These are phyloP conservation scores for Oreamnos americanus DNA, from an alignment of 2,113 vertebrate genomes.

Conservation along the genomic window DNA sequence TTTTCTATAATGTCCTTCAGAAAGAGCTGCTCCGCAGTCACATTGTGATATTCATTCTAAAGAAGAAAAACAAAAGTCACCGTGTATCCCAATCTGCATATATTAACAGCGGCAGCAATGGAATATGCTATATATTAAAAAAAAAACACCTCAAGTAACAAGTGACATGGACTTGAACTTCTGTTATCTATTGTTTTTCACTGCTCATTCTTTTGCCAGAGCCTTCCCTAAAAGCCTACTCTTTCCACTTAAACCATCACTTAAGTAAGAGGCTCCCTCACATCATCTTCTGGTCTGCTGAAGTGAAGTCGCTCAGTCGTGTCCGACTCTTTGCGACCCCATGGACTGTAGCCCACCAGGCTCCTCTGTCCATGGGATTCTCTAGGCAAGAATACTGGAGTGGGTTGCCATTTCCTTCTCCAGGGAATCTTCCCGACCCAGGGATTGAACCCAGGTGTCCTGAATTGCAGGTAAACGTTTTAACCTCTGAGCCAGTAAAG, in stretches of 20 bases:
- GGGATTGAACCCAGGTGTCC: too few species aligned
- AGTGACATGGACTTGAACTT: neutral
- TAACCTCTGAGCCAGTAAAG: too few species aligned
- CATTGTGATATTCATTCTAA: constrained; percentile 85
- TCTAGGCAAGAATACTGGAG: too few species aligned
- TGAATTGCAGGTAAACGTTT: too few species aligned
- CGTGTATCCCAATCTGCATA: neutral
- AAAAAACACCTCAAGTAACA: neutral
- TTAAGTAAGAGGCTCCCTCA: neutral
- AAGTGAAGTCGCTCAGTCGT: neutral
- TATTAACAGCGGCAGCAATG: neutral
- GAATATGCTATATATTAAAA: neutral
- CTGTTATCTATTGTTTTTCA: neutral
- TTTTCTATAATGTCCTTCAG: constrained; percentile 84
- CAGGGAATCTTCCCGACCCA: too few species aligned
- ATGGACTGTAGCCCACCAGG: too few species aligned
- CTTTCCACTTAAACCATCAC: neutral
- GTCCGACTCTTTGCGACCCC: too few species aligned
- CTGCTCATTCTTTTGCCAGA: neutral
- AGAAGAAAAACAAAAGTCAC: constrained; percentile 58
- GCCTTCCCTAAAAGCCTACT: neutral
- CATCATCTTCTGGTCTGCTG: neutral
- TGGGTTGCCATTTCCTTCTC: too few species aligned
- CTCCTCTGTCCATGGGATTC: too few species aligned
- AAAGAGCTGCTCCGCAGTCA: constrained; percentile 84